Percentiles rank a stretch among this genome's conserved stretches.
Conservation (phyloP, 2,113 vertebrate species). For the Anolis sagrei region DNA sequence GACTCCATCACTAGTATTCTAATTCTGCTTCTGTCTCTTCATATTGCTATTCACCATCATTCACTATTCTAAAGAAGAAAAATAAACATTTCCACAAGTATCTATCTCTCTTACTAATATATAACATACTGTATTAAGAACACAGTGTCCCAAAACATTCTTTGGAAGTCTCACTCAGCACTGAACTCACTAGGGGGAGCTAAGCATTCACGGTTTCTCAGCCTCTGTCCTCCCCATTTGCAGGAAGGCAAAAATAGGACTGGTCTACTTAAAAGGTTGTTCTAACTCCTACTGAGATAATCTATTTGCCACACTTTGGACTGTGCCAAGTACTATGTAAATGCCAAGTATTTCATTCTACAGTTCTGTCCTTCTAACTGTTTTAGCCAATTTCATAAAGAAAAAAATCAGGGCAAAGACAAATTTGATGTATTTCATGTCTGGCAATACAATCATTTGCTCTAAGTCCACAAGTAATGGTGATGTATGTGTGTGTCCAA, state of each 20-base stretch:
- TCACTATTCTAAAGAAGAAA: not conserved
- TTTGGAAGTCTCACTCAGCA: not conserved
- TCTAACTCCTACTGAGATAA: not conserved
- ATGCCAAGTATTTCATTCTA: not conserved
- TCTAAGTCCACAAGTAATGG: not conserved
- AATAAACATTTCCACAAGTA: not conserved
- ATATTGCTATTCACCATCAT: not conserved
- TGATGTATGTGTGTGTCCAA: not conserved
- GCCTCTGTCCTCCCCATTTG: not conserved
- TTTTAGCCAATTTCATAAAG: not conserved
- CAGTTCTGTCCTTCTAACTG: not conserved
- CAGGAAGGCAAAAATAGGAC: not conserved
- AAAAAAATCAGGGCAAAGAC: no score
- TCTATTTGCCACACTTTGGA: not conserved
- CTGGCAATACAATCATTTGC: not conserved
- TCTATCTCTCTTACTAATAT: not conserved
- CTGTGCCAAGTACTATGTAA: not conserved
- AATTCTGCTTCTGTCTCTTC: not conserved
- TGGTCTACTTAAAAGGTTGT: not conserved
- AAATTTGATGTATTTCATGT: not conserved
- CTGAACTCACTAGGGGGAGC: not conserved
- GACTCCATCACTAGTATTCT: not conserved
- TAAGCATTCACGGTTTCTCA: not conserved
- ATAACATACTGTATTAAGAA: not conserved
- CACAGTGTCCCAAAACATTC: not conserved